phyloP scores from a whole-genome alignment of 1,140 invertebrate species.

The Drosophila pseudoobscura region DNA sequence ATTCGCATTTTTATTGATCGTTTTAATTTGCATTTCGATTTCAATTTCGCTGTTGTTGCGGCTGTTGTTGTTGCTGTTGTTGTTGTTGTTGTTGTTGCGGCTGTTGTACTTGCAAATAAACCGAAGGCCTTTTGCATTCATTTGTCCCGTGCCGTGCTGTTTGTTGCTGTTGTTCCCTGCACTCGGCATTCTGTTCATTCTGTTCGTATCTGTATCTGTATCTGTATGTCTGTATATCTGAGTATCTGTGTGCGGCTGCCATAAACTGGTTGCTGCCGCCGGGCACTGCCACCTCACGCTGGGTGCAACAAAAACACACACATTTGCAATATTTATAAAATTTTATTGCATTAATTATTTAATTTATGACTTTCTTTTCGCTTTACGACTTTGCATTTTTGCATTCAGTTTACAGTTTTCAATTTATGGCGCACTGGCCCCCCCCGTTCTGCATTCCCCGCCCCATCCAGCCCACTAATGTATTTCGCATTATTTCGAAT shows the following conservation, averaged over 20 bases:
- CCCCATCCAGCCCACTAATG: constrained; percentile 12
- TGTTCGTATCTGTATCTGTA: constrained; percentile 16
- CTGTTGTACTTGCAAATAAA: constrained; percentile 60
- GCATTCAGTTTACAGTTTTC: constrained; percentile 34
- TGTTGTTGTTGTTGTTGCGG: constrained; percentile 31
- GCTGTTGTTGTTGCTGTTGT: constrained; percentile 16
- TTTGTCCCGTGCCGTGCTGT: constrained; percentile 18
- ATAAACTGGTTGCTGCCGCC: constrained; percentile 66
- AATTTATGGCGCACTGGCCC: constrained; percentile 18
- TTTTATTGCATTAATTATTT: constrained; percentile 80
- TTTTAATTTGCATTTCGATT: constrained; percentile 78
- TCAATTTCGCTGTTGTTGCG: constrained; percentile 50
- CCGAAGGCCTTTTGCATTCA: constrained; percentile 58
- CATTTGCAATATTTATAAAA: constrained; percentile 74
- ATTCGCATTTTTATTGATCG: constrained; percentile 81
- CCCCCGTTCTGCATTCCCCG: background rate
- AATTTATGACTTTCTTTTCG: constrained; percentile 78
- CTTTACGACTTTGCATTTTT: constrained; percentile 64
- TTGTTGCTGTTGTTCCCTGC: constrained; percentile 17
- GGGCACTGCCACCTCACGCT: constrained; percentile 51
- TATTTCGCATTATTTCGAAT: constrained; percentile 50
- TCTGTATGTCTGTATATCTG: constrained; percentile 1
- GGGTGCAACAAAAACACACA: constrained; percentile 50
- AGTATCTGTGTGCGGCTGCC: constrained; percentile 29
- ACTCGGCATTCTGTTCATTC: constrained; percentile 20